Evolutionary conservation across 2,888 invertebrate species (phyloP).

Genomic region (Blera fallax): DNA sequence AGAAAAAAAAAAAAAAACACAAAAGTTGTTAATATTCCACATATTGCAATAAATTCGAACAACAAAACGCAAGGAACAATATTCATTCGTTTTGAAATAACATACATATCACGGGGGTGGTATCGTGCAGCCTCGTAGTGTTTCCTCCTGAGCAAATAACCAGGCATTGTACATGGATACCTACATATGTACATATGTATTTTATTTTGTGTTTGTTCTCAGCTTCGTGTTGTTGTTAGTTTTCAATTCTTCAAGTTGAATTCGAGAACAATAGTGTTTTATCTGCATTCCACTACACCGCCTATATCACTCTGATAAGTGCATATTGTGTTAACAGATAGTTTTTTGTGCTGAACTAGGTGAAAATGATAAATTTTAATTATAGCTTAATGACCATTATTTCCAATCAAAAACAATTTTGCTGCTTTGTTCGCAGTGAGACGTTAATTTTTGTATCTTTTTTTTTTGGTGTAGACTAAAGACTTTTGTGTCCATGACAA

Average conservation of each 20-base stretch:
- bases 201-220: background rate
- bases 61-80: background rate
- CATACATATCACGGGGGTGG: background rate
- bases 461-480: slow-evolving; percentile 12
- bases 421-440: slow-evolving; percentile 3
- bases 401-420: background rate
- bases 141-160: slow-evolving; percentile 43
- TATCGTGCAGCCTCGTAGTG: background rate
- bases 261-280: slow-evolving; percentile 26
- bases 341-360: background rate
- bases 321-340: background rate
- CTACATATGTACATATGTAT: slow-evolving; percentile 4
- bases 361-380: slow-evolving; percentile 24
- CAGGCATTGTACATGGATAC: slow-evolving; percentile 15
- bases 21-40: slow-evolving; percentile 53
- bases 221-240: slow-evolving; percentile 15
- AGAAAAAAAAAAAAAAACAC: slow-evolving; percentile 3
- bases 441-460: too few species aligned
- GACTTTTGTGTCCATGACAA: slow-evolving; percentile 5
- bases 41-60: background rate
- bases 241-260: background rate
- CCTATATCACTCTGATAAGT: background rate
- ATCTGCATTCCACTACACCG: background rate
- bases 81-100: slow-evolving; percentile 14
- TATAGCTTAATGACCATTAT: background rate